Base-by-base conservation (phyloP, 2,113 vertebrate species). In the Lota lota region DNA sequence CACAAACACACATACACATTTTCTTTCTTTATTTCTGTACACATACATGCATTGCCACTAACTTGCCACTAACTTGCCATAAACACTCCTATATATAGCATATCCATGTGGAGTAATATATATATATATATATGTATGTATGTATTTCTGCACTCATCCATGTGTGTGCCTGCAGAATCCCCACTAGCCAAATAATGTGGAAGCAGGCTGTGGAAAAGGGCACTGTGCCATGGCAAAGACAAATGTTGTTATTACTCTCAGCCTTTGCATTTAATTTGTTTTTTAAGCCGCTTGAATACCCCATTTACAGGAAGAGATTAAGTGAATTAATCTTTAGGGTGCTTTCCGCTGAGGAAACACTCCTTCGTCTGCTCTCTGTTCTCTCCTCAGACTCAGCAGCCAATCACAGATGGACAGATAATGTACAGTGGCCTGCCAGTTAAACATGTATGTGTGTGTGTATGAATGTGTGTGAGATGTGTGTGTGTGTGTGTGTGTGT, bases 251-350 rank as follows among this genome's bases (percentile, higher is more conserved):
- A 86, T 89, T 86, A 86, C 88, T 77, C 71, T 74, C 77, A 72
- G 81, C 74, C 83, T 85, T 87, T 87, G 87, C 86, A 85, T 89
- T 86, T 82, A 86, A 88, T 87, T 88, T 87, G 81, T 86, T 88
- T 85, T 87, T 87, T 82, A 87, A 87, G 81, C 78, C 61, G 65
- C 75, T 84, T 85, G 82, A 87, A 86, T 86, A 85, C 68, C 79
- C 79, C 79, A 86, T 88, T 88, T 88, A 87, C 88, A 83, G 82
- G 66, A 72, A 73, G 65, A 87, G 86, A 88, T 88, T 84, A 88
- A 85, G 79, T 77, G 82, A 88, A 89, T 87, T 86, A 87, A 87
- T 88, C 78, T 87, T 84, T 83, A 72, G 64, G 76, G 66, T 76
- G 68, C 79, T 85, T 47, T 80, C 68, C 64, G 77, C 73, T 83